Conservation (phyloP, 1,140 invertebrate species). For the Atta texana region DNA sequence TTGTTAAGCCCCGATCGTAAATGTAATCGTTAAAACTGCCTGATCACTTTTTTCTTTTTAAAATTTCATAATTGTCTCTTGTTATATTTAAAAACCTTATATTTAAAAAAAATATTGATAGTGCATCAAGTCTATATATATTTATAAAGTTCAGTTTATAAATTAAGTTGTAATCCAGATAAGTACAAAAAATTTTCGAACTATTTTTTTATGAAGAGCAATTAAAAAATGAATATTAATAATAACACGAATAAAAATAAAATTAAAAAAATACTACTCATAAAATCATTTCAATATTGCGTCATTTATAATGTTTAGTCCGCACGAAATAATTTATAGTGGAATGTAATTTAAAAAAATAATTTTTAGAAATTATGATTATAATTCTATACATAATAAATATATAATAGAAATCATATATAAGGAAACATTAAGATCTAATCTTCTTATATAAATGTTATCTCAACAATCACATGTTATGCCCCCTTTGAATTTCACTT, state of each 20-base stretch:
- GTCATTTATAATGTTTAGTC: background rate
- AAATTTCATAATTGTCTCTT: no score
- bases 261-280: background rate
- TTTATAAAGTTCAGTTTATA: no score
- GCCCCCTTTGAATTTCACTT: conserved; percentile 2
- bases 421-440: conserved; percentile 10
- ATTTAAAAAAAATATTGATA: no score
- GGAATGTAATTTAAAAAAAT: background rate
- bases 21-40: no score
- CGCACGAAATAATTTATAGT: background rate
- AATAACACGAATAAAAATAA: background rate
- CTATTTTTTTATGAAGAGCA: background rate
- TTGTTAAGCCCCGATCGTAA: no score
- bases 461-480: background rate
- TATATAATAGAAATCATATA: conserved; percentile 18
- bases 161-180: no score
- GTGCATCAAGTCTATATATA: no score
- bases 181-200: no score
- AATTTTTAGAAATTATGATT: background rate
- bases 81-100: no score
- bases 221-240: background rate
- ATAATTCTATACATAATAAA: background rate
- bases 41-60: no score
- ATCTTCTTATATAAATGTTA: background rate
- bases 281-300: background rate